Conservation (phyloP, 1,140 invertebrate species). For the Leguminivora glycinivorella region DNA sequence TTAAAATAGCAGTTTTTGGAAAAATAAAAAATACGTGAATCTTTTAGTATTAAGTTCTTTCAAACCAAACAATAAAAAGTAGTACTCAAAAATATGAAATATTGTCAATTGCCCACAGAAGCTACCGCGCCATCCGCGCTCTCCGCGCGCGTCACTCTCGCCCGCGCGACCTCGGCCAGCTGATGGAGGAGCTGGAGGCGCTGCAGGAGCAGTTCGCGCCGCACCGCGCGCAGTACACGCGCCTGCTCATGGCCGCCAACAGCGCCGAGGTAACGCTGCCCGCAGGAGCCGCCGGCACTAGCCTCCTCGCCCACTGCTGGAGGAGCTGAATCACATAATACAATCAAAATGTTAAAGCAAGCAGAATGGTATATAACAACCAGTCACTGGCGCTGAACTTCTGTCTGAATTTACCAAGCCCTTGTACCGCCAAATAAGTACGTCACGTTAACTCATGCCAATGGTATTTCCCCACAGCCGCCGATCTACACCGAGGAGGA, state of each 20-base stretch:
- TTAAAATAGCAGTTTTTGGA: too few relatives aligned
- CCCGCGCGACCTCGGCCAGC: conserved; percentile 39
- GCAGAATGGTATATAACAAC: too few relatives aligned
- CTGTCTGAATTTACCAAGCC: too few relatives aligned
- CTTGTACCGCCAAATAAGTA: too few relatives aligned
- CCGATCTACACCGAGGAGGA: conserved; percentile 41
- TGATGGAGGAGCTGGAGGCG: conserved; percentile 45
- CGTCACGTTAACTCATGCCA: not conserved
- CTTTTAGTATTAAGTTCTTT: too few relatives aligned
- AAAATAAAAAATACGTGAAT: too few relatives aligned
- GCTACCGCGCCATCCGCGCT: conserved; percentile 35
- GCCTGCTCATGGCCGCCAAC: conserved; percentile 63
- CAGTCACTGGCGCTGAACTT: too few relatives aligned
- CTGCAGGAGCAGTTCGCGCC: conserved; percentile 43
- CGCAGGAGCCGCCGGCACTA: not conserved
- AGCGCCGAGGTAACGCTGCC: conserved; percentile 65
- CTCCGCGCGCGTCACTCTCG: conserved; percentile 36
- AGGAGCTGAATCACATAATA: too few relatives aligned
- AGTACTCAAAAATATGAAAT: too few relatives aligned
- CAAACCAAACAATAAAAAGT: too few relatives aligned
- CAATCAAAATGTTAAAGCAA: too few relatives aligned
- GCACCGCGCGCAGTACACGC: conserved; percentile 36
- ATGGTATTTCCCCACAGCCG: not conserved
- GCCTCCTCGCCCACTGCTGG: not conserved
- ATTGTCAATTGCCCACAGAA: conserved; percentile 25